Conservation (phyloP, 2,888 invertebrate species). For the Apantesis nais region DNA sequence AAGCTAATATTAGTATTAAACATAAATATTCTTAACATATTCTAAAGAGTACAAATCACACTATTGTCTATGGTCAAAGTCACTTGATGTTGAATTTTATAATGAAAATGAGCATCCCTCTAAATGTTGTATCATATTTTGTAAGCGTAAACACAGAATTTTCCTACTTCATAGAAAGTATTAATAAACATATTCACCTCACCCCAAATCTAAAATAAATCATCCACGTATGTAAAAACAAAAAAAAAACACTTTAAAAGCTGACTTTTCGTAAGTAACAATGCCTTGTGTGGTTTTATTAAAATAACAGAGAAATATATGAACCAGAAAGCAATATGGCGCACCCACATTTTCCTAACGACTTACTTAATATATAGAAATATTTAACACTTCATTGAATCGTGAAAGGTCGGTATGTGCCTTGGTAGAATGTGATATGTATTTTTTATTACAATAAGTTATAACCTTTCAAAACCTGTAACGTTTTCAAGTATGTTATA, state of each 20-base stretch:
- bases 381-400: not conserved
- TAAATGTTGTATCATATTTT: not conserved
- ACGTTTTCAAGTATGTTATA: constrained; percentile 3
- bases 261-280: not conserved
- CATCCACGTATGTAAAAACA: not conserved
- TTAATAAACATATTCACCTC: not conserved
- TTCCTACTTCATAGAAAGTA: not conserved
- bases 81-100: not conserved
- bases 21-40: too few relatives aligned
- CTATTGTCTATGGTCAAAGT: too few relatives aligned
- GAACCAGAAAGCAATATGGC: constrained; percentile 1
- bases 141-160: not conserved
- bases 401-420: constrained; percentile 4
- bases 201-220: not conserved
- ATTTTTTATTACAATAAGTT: not conserved
- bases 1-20: too few relatives aligned
- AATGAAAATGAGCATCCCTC: not conserved
- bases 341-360: not conserved
- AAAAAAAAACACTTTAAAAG: not conserved
- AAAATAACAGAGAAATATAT: not conserved
- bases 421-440: not conserved
- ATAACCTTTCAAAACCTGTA: not conserved
- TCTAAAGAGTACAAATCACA: too few relatives aligned
- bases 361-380: not conserved
- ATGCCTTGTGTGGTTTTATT: not conserved